These are phyloP conservation scores for Serilophus lunatus DNA, from an alignment of 2,113 vertebrate genomes.

Conservation along the genomic window DNA sequence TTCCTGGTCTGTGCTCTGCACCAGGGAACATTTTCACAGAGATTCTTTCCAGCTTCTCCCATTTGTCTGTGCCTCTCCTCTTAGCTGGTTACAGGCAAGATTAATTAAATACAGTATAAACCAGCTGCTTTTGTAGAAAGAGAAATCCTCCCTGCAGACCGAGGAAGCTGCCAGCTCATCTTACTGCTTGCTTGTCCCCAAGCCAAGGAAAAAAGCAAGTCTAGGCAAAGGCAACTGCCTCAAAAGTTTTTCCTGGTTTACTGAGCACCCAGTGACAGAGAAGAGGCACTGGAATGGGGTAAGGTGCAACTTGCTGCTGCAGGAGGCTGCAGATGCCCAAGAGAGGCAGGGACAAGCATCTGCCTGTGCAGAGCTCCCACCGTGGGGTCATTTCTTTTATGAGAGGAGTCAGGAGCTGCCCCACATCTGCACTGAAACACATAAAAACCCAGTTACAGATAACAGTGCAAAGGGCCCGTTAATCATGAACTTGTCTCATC, in stretches of 20 bases:
- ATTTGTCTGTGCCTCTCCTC: not conserved
- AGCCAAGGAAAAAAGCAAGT: not conserved
- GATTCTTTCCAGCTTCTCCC: not conserved
- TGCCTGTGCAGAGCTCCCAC: not conserved
- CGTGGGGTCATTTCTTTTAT: not conserved
- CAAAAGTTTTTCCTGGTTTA: not conserved
- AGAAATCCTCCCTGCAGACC: not conserved
- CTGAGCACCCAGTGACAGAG: not conserved
- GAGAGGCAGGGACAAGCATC: not conserved
- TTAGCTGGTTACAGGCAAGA: not conserved
- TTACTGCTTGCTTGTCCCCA: not conserved
- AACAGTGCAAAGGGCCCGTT: no score
- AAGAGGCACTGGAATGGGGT: not conserved
- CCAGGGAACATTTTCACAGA: not conserved
- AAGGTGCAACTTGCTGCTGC: not conserved
- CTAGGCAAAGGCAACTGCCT: not conserved
- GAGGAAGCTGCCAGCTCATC: not conserved
- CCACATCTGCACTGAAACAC: not conserved
- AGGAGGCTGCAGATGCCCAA: rapidly evolving
- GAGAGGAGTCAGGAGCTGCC: not conserved
- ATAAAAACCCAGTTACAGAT: rapidly evolving
- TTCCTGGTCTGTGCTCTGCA: not conserved
- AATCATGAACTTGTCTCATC: not conserved
- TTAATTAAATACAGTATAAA: not conserved
- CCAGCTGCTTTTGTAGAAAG: not conserved